These are phyloP conservation scores for Romanogobio albipinnatus DNA, from an alignment of 2,113 vertebrate genomes.

Conservation along the genomic window DNA sequence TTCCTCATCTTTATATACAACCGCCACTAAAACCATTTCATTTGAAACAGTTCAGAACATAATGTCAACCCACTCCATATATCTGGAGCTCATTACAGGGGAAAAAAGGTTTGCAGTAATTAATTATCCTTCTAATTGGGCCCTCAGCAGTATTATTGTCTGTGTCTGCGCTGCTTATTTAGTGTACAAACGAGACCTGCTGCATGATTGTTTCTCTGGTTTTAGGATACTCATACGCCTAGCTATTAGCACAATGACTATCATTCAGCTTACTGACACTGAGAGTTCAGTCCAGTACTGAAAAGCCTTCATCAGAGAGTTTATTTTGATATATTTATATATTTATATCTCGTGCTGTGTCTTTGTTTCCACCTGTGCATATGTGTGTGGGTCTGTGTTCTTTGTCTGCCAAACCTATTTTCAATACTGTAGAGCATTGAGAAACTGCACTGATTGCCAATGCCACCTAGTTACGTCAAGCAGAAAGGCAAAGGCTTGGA, in stretches of 20 bases:
- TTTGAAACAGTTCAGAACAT: constrained; percentile 45
- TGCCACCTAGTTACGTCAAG: constrained; percentile 5
- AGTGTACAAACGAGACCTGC: constrained; percentile 52
- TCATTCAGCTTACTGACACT: constrained; percentile 38
- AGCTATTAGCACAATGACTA: constrained; percentile 37
- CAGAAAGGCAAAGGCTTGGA: not conserved
- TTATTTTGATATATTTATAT: constrained; percentile 18
- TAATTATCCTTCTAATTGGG: constrained; percentile 56
- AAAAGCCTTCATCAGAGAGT: constrained; percentile 21
- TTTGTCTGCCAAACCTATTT: constrained; percentile 10
- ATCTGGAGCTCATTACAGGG: constrained; percentile 52
- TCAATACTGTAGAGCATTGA: not conserved
- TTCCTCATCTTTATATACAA: constrained; percentile 43
- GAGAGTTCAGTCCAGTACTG: not conserved
- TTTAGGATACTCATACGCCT: constrained; percentile 22
- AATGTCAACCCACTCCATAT: constrained; percentile 48
- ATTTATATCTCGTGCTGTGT: not conserved
- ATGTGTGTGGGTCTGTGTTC: not conserved
- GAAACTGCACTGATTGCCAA: not conserved
- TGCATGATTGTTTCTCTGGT: constrained; percentile 37
- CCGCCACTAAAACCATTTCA: constrained; percentile 50
- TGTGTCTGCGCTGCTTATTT: constrained; percentile 51
- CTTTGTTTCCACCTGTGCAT: constrained; percentile 16
- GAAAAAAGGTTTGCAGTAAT: constrained; percentile 51
- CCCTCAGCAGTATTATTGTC: constrained; percentile 54